Conservation (phyloP, 2,888 invertebrate genomes). For the Dysmachus trigonus region DNA sequence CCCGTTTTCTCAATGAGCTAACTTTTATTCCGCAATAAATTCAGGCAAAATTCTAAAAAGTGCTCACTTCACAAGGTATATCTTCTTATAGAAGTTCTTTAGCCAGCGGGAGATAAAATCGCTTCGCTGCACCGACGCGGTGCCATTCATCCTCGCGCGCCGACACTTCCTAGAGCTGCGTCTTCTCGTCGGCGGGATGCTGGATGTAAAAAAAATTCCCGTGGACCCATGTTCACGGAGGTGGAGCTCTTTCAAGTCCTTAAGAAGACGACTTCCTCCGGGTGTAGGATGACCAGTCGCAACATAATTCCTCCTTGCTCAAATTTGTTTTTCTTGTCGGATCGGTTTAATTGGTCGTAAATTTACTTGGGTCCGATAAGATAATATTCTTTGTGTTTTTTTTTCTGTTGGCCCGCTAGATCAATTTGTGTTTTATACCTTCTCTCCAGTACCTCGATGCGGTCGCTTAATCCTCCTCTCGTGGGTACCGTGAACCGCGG, state of each 20-base stretch:
- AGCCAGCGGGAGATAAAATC: not conserved
- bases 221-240: not conserved
- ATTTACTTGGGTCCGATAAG: conserved; percentile 28
- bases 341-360: conserved; percentile 40
- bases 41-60: not conserved
- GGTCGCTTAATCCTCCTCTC: not conserved
- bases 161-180: not conserved
- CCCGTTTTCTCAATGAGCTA: not conserved
- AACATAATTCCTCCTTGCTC: conserved; percentile 32
- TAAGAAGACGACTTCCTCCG: not conserved
- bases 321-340: conserved; percentile 42
- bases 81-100: not conserved
- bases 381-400: not conserved
- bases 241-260: not conserved
- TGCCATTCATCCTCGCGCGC: not conserved
- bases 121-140: not conserved
- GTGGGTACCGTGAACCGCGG: not conserved
- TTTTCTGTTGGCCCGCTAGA: conserved; percentile 1
- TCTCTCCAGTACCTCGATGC: not conserved
- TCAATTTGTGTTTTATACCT: conserved; percentile 14
- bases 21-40: not conserved
- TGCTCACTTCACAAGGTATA: not conserved
- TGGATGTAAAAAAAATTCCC: not conserved
- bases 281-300: conserved; percentile 28
- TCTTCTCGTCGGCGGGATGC: not conserved